Evolutionary conservation across 2,797 vertebrate genomes (phyloP), one percentile per base, ranked within the genome.

Genomic region (Sebastes taczanowskii): DNA sequence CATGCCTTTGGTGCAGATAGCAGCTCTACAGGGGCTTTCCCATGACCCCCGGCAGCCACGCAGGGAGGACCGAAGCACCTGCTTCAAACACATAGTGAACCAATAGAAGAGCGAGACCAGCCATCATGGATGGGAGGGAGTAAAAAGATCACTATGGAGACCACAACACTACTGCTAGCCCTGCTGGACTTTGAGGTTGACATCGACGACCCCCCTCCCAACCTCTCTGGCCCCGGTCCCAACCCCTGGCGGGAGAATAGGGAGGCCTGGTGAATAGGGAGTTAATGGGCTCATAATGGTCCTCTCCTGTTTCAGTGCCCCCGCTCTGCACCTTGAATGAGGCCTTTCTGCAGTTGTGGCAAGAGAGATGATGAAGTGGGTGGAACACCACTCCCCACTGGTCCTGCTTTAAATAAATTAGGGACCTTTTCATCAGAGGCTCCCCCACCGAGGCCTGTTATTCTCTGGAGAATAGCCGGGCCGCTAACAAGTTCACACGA

Each of bases 271-370:
- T 91, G 91, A 91, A 94, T 86, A 87, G 87, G 63, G 81, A 81
- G 89, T 89, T 94, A 93, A 95, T 93, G 84, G 89, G 89, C 86
- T 91, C 91, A 93, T 94, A 95, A 95, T 94, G 88, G 88, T 90
- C 82, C 86, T 92, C 88, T 93, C 83, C 92, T 90, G 85, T 94
- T 92, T 91, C 91, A 83, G 71, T 84, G 85, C 89, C 85, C 87
- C 88, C 69, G 49, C 90, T 87, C 79, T 82, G 82, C 70, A 82
- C 84, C 75, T 90, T 93, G 74, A 95, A 94, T 93, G 89, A 88
- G 80, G 70, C 87, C 87, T 93, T 94, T 95, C 91, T 94, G 73
- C 67, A 76, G 82, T 81, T 80, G 61, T 72, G 79, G 88, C 83
- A 77, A 87, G 87, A 91, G 89, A 94, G 90, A 93, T 90, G 88